A percentile compares a stretch with the other conserved stretches of the same genome.
Evolutionary conservation across 2,797 vertebrate genomes (phyloP).

Genomic region (Podarcis lilfordi): DNA sequence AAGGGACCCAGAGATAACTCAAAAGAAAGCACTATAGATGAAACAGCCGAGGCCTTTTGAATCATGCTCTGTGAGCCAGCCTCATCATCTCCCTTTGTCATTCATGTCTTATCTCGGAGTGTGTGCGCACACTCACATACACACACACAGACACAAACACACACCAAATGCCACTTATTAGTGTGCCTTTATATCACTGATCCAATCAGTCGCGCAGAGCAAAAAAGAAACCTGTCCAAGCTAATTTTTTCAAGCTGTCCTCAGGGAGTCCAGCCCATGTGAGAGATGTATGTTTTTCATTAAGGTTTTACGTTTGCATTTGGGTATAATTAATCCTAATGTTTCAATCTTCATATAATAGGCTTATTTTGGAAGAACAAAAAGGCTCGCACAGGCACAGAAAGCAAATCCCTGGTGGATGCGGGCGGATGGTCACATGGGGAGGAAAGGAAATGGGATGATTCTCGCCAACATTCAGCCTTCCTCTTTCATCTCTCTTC

Average conservation of each 20-base stretch:
- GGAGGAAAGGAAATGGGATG: constrained; percentile 31
- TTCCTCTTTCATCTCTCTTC: background rate
- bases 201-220: constrained; percentile 60
- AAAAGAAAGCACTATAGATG: constrained; percentile 49
- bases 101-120: constrained; percentile 41
- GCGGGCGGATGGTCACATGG: constrained; percentile 11
- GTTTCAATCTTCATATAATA: constrained; percentile 73
- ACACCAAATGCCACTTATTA: constrained; percentile 60
- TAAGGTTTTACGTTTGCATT: constrained; percentile 66
- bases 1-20: background rate
- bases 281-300: constrained; percentile 76
- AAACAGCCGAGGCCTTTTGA: constrained; percentile 52
- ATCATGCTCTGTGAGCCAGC: constrained; percentile 44
- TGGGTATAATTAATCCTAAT: constrained; percentile 78
- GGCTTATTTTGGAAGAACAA: constrained; percentile 71
- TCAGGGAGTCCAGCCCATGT: constrained; percentile 62
- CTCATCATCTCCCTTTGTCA: constrained; percentile 35
- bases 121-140: constrained; percentile 4
- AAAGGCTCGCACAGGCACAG: constrained; percentile 39
- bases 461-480: background rate
- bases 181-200: constrained; percentile 61
- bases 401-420: constrained; percentile 59
- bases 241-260: constrained; percentile 72
- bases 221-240: constrained; percentile 63
- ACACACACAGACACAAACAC: constrained; percentile 4